Base-by-base conservation (phyloP, 2,113 vertebrate genomes). In the Protobothrops flavoviridis region DNA sequence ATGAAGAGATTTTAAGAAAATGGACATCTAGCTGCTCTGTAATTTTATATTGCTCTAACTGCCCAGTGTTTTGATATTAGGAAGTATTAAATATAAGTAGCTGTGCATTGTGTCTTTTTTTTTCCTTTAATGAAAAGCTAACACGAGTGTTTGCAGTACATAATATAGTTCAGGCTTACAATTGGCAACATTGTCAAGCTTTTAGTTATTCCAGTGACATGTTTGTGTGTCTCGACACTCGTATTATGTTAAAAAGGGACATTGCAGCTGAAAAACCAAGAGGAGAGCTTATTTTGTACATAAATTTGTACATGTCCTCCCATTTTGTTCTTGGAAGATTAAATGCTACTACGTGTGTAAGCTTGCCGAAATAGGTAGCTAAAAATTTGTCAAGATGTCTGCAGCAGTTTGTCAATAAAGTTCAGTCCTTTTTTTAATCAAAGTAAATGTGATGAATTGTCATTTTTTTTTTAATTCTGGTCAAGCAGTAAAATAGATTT, bases 361-460 rank as follows among this genome's bases (percentile, higher is more conserved):
- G 97, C 98, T 98, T 98, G 98, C 98, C 98, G 99, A 99, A 99
- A 98, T 99, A 99, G 99, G 98, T 98, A 98, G 98, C 98, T 98
- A 98, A 98, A 99, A 99, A 98, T 97, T 98, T 98, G 98, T 99
- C 98, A 98, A 98, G 98, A 98, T 98, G 98, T 98, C 98, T 99
- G 98, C 98, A 98, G 97, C 98, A 98, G 98, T 98, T 97, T 99
- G 98, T 99, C 98, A 99, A 99, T 99, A 99, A 99, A 99, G 98
- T 98, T 98, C 98, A 98, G 98, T 98, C 98, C 98, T 99, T 98
- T 98, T 74, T 98, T 98, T 98, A 98, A 98, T 98, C 98, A 94
- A 98, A 97, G 97, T 98, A 98, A 99, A 99, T 98, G 97, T 99
- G 98, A 98, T 99, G 97, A 97, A 98, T 99, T 98, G 99, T 98